These are phyloP conservation scores for Pholis gunnellus DNA, from an alignment of 2,113 vertebrate genomes.

Conservation along the genomic window DNA sequence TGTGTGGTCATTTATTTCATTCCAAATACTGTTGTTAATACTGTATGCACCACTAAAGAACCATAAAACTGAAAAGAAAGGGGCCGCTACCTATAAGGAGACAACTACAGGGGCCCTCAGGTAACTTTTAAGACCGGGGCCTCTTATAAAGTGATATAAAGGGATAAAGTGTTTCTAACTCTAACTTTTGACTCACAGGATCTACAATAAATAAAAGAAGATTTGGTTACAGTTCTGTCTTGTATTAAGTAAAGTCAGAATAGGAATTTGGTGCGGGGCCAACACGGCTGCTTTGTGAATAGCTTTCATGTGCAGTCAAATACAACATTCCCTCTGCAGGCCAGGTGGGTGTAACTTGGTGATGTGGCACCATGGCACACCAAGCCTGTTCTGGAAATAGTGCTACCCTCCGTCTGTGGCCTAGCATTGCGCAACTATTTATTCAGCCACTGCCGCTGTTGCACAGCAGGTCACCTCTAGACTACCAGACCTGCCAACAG, in stretches of 20 bases:
- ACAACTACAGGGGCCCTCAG: neutral
- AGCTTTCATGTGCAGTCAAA: conserved; percentile 8
- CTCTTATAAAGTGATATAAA: too few species aligned
- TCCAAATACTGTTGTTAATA: neutral
- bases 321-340: neutral
- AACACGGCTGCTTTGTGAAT: conserved; percentile 3
- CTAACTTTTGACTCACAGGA: conserved; percentile 9
- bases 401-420: conserved; percentile 30
- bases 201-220: neutral
- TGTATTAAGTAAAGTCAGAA: conserved; percentile 4
- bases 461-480: conserved; percentile 29
- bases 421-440: conserved; percentile 46
- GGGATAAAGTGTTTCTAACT: neutral
- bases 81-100: neutral
- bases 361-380: conserved; percentile 67
- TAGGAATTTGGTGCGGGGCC: neutral
- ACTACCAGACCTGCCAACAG: conserved; percentile 26
- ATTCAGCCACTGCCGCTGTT: conserved; percentile 29
- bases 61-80: neutral
- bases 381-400: conserved; percentile 54
- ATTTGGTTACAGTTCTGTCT: conserved; percentile 14
- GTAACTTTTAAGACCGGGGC: neutral
- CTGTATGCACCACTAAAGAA: neutral
- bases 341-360: conserved; percentile 60
- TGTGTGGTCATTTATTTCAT: neutral